phyloP scores from a whole-genome alignment of 1,140 invertebrate species.

The Dryas iulia region DNA sequence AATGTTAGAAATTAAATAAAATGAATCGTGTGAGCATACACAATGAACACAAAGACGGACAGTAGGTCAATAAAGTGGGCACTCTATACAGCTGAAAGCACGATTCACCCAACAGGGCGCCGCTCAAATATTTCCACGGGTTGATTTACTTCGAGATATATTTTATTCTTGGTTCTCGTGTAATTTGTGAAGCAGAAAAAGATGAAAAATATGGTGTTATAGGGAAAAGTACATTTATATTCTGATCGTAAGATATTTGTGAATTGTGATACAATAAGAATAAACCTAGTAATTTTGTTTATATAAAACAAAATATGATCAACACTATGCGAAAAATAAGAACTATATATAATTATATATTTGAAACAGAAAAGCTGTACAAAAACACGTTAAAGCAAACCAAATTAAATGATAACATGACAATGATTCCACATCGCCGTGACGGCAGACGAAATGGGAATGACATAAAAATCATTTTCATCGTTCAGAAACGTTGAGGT shows the following conservation, averaged over 20 bases:
- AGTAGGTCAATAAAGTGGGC: slow-evolving; percentile 22
- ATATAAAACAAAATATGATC: neutral
- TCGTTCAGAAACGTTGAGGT: slow-evolving; percentile 31
- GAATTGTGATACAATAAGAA: neutral
- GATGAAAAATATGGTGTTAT: neutral
- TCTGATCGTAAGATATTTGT: neutral
- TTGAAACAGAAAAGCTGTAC: neutral
- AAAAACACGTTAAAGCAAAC: neutral
- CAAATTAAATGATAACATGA: neutral
- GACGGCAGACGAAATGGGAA: slow-evolving; percentile 17
- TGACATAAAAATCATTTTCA: slow-evolving; percentile 39
- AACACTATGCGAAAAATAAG: neutral
- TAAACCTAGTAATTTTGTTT: neutral
- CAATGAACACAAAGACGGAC: slow-evolving; percentile 3
- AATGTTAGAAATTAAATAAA: neutral
- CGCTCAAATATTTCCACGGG: slow-evolving; percentile 26
- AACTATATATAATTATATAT: neutral
- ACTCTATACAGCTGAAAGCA: slow-evolving; percentile 15
- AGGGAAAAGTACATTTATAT: neutral
- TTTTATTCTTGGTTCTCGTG: slow-evolving; percentile 15
- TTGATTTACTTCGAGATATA: slow-evolving; percentile 24
- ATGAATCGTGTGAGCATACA: neutral
- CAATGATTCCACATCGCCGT: neutral
- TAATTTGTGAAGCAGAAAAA: slow-evolving; percentile 4
- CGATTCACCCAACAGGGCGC: slow-evolving; percentile 17